Evolutionary conservation across 1,140 invertebrate species (phyloP).

Genomic region (Drosophila ficusphila): DNA sequence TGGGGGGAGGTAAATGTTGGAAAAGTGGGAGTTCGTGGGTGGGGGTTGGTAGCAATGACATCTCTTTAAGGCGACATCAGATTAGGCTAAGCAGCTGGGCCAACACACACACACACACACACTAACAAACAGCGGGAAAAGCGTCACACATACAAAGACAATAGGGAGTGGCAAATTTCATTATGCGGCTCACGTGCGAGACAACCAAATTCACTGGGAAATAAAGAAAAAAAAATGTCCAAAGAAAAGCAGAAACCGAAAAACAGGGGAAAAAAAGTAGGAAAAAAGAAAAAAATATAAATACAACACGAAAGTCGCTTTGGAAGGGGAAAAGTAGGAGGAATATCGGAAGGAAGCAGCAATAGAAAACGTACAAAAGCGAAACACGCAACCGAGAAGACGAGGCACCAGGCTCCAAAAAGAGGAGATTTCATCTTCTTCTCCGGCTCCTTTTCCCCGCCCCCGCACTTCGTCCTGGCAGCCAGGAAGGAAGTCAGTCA

Average conservation of each 20-base stretch:
- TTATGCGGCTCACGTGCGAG: conserved; percentile 83
- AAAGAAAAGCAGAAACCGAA: conserved; percentile 44
- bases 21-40: not conserved
- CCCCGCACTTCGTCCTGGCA: conserved; percentile 22
- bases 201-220: conserved; percentile 83
- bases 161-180: conserved; percentile 75
- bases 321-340: conserved; percentile 15
- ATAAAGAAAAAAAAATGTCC: conserved; percentile 68
- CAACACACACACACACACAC: conserved; percentile 39
- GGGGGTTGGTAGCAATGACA: conserved; percentile 40
- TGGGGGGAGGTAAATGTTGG: not conserved
- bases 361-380: conserved; percentile 73
- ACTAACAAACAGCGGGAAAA: conserved; percentile 16
- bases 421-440: conserved; percentile 39
- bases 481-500: conserved; percentile 74
- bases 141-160: conserved; percentile 31
- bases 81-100: conserved; percentile 81
- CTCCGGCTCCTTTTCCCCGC: conserved; percentile 2
- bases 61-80: conserved; percentile 78
- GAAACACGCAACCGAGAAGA: conserved; percentile 56
- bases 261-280: conserved; percentile 23
- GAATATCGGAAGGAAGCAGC: conserved; percentile 73
- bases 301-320: conserved; percentile 33
- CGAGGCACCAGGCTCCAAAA: conserved; percentile 42
- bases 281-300: conserved; percentile 45